A percentile compares a stretch with the other conserved stretches of the same genome.
These are phyloP conservation scores for Patiria pectinifera DNA, from an alignment of 53 echinoderm and acorn worm genomes.

Conservation along the genomic window DNA sequence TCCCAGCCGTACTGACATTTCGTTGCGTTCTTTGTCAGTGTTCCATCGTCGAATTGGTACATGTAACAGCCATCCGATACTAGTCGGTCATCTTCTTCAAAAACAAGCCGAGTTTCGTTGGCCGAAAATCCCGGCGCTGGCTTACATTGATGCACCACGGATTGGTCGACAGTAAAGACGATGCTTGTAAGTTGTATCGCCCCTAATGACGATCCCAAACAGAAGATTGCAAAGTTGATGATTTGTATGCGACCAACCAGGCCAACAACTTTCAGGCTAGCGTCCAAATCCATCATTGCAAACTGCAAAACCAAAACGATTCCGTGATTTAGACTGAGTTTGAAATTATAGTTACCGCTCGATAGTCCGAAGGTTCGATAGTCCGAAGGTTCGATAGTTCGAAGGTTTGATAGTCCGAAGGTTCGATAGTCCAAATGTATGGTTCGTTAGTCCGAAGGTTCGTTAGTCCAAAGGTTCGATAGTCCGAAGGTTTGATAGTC, in stretches of 20 bases:
- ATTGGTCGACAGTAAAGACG: slow-evolving; percentile 7
- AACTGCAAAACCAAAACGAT: too few species aligned
- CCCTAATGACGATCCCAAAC: background rate
- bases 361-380: too few species aligned
- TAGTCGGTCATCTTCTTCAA: background rate
- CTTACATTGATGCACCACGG: background rate
- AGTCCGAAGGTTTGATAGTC: too few species aligned
- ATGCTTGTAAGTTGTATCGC: background rate
- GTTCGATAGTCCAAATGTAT: too few species aligned
- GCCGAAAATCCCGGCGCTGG: background rate
- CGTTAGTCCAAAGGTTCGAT: too few species aligned
- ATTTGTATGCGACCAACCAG: background rate
- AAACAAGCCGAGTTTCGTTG: background rate
- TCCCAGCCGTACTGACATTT: slow-evolving; percentile 7
- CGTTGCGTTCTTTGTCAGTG: background rate
- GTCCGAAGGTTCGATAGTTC: too few species aligned
- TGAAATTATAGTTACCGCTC: too few species aligned
- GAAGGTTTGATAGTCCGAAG: too few species aligned
- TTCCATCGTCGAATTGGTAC: background rate
- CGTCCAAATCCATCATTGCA: slow-evolving; percentile 1
- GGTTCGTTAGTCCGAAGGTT: too few species aligned
- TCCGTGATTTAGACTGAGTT: too few species aligned
- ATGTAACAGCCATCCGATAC: background rate
- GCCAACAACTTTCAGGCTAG: background rate
- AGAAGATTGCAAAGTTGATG: background rate